Evolutionary conservation across 2,797 vertebrate genomes (phyloP), one percentile per base, ranked within the genome.

Genomic region (Aeoliscus strigatus): DNA sequence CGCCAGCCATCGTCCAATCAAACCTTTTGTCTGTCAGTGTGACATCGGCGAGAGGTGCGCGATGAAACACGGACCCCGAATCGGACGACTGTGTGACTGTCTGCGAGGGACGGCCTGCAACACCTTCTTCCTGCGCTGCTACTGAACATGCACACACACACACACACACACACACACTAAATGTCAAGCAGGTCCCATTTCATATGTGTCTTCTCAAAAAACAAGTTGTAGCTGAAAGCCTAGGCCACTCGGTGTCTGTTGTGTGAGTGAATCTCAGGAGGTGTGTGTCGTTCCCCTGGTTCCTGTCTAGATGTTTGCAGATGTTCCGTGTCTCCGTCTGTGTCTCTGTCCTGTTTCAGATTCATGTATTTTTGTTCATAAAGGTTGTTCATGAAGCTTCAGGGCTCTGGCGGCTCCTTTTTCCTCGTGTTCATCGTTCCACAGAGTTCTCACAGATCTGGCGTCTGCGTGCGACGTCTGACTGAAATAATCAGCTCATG

Each of bases 41-140:
- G 90, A 90, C 1, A 74, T 91, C 0, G 90, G 90, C 0, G 88
- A 90, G 44, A 81, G 90, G 0, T 91, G 90, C 53, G 90, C 90
- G 0, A 77, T 91, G 83, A 91, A 90, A 45, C 87, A 90, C 1
- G 90, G 89, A 1, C 89, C 89, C 9, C 84, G 90, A n/a, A 90
- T 91, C 7, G 90, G 90, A 2, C 81, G 89, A 4, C 81, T 91
- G 40, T 91, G 90, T 12, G 89, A 91, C 71, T 91, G 90, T 36
- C 84, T 90, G 66, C 74, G 88, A 60, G 90, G 90, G 46, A 85
- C 88, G 0, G 87, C 88, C 10, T 91, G 90, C 66, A 91, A 90
- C 72, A 86, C 84, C 37, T 91, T 91, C 81, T 89, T 91, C 73
- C 76, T 91, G 70, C 86, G 90, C 62, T 91, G 90, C 77, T 91